These are phyloP conservation scores for Medauroidea extradentata DNA, from an alignment of 1,140 invertebrate species.

Conservation along the genomic window DNA sequence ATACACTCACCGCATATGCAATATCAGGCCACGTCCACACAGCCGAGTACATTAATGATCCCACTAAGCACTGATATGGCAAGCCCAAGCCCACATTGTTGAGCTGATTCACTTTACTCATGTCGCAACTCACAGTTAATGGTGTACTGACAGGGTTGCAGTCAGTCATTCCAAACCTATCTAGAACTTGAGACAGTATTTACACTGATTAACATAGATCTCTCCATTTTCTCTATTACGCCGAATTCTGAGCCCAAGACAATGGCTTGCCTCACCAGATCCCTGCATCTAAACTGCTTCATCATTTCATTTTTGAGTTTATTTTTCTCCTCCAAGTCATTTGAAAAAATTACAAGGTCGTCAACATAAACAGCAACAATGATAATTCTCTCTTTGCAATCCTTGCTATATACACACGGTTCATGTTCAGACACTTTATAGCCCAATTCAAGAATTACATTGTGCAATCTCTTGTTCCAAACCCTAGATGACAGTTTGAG, in stretches of 20 bases:
- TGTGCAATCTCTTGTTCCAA: too few relatives aligned
- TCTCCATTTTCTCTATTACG: slow-evolving; percentile 14
- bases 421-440: too few relatives aligned
- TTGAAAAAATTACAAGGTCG: slow-evolving; percentile 36
- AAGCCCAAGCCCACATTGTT: too few relatives aligned
- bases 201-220: slow-evolving; percentile 18
- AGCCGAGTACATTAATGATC: slow-evolving; percentile 42
- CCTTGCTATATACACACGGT: slow-evolving; percentile 34
- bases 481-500: too few relatives aligned
- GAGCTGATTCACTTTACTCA: slow-evolving; percentile 13
- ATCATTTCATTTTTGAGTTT: slow-evolving; percentile 21
- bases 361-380: slow-evolving; percentile 38
- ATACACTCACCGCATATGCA: slow-evolving; percentile 39
- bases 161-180: slow-evolving; percentile 32
- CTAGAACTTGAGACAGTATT: slow-evolving; percentile 24
- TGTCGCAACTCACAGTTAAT: slow-evolving; percentile 19
- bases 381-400: slow-evolving; percentile 18
- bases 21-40: slow-evolving; percentile 46
- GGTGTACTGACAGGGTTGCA: slow-evolving; percentile 28
- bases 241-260: slow-evolving; percentile 23
- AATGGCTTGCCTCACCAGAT: slow-evolving; percentile 23
- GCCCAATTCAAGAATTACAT: too few relatives aligned
- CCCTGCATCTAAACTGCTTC: slow-evolving; percentile 26
- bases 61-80: slow-evolving; percentile 34
- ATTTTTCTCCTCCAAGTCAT: slow-evolving; percentile 13